Evolutionary conservation across 2,888 invertebrate species (phyloP), one percentile per base, ranked within the genome.

Genomic region (Cenopis cana): DNA sequence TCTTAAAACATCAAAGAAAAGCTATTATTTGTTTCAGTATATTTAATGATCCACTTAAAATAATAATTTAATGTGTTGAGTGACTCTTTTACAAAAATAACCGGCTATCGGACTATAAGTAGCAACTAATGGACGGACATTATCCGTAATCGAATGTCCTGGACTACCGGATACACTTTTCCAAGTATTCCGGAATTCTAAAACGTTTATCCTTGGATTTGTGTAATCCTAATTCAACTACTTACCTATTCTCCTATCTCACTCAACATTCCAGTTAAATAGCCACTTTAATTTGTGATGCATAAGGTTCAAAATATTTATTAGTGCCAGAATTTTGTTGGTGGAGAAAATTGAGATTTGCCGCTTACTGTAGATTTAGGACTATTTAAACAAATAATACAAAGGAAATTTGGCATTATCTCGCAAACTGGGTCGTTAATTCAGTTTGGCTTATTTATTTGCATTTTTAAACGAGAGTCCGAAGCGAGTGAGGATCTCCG

Each of bases 71-170:
- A n/a, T n/a, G n/a, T 33, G 33, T 3, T 54, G 1, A 14, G 24
- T 14, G n/a, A 54, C 14, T 41, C 41, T 5, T 14, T 41, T 41
- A 41, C 12, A 14, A 5, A 1, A 6, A 0, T 41, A 41, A 54
- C 64, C 46, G 14, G 11, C 65, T 14, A 17, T 12, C 11, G 12
- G 20, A 41, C 65, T 46, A 65, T 41, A 46, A 65, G 55, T 29
- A 29, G 55, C 55, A 46, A 24, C 24, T 65, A 65, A 65, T 65
- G 65, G 46, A 9, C 29, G 55, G 33, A 24, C 24, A 65, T 65
- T 65, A 65, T 65, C 55, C 46, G 65, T 65, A 65, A 55, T 65
- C 65, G 65, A 65, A 65, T 17, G 64, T 55, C 41, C 64, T 41
- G 54, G 41, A 65, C 55, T 49, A 17, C 20, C 64, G 18, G 52